phyloP scores from a whole-genome alignment of 30 jellyfish, hydroid and myxozoan genomes.

The Calvadosia cruxmelitensis region DNA sequence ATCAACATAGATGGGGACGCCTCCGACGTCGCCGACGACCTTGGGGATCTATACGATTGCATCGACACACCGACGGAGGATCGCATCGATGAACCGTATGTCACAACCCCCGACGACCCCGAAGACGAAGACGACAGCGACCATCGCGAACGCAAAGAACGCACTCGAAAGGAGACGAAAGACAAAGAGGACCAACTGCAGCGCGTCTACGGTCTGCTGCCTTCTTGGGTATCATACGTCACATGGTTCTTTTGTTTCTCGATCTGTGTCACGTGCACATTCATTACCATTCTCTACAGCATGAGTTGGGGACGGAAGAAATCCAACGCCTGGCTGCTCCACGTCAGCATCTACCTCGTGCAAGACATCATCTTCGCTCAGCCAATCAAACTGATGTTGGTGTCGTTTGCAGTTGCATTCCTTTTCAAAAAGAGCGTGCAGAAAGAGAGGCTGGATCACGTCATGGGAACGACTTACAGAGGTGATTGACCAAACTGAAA shows the following conservation, averaged over 20 bases:
- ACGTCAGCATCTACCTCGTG: slow-evolving; percentile 47
- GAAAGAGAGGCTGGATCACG: not conserved
- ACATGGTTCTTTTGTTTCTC: slow-evolving; percentile 35
- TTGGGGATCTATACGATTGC: not conserved
- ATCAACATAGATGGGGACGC: not conserved
- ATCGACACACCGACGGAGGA: not conserved
- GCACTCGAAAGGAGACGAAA: not conserved
- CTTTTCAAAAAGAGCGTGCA: slow-evolving; percentile 1
- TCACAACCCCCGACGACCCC: not conserved
- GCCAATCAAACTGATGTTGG: slow-evolving; percentile 41
- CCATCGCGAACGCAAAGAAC: not conserved
- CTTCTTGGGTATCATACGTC: slow-evolving; percentile 8
- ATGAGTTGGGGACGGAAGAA: slow-evolving; percentile 69
- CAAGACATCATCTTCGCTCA: slow-evolving; percentile 59
- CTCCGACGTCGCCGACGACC: not conserved
- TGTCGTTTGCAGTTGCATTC: slow-evolving; percentile 20
- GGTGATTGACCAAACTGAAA: too few species aligned
- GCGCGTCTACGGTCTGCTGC: slow-evolving; percentile 4
- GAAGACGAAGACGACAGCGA: not conserved
- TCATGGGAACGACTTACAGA: not conserved
- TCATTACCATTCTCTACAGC: slow-evolving; percentile 50
- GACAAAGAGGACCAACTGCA: slow-evolving; percentile 6
- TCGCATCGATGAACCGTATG: not conserved
- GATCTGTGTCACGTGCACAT: slow-evolving; percentile 17
- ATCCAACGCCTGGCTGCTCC: slow-evolving; percentile 51